Evolutionary conservation across 2,888 invertebrate species (phyloP).

Genomic region (Drosophila neotestacea): DNA sequence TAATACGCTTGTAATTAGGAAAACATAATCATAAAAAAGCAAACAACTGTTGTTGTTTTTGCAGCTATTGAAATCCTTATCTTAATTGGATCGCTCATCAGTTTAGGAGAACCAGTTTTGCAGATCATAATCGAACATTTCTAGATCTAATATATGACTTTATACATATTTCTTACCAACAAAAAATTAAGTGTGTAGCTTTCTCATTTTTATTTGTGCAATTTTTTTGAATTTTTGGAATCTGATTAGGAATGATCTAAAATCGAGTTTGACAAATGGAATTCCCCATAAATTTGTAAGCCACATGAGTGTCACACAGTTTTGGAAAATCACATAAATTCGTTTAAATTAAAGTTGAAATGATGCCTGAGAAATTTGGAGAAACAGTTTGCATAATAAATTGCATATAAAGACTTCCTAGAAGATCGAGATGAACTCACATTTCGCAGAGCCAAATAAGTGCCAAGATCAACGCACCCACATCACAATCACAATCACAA

Average conservation of each 20-base stretch:
- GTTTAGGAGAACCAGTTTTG: background rate
- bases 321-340: slow-evolving; percentile 63
- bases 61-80: slow-evolving; percentile 25
- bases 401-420: slow-evolving; percentile 70
- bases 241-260: slow-evolving; percentile 8
- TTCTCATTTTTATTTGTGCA: background rate
- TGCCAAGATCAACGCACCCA: slow-evolving; percentile 76
- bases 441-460: too few species aligned
- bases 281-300: slow-evolving; percentile 28
- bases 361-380: slow-evolving; percentile 30
- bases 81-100: slow-evolving; percentile 49
- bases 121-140: slow-evolving; percentile 6
- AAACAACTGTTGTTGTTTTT: slow-evolving; percentile 25
- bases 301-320: slow-evolving; percentile 43
- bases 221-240: background rate
- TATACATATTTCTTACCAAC: background rate
- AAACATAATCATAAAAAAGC: slow-evolving; percentile 49
- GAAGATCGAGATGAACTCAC: slow-evolving; percentile 63
- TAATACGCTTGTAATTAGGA: slow-evolving; percentile 64
- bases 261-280: slow-evolving; percentile 16
- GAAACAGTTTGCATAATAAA: slow-evolving; percentile 67
- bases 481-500: slow-evolving; percentile 42
- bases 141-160: background rate
- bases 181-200: slow-evolving; percentile 1
- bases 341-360: slow-evolving; percentile 58